Evolutionary conservation across 2,888 invertebrate genomes (phyloP).

Genomic region (Priocnemis perturbator): DNA sequence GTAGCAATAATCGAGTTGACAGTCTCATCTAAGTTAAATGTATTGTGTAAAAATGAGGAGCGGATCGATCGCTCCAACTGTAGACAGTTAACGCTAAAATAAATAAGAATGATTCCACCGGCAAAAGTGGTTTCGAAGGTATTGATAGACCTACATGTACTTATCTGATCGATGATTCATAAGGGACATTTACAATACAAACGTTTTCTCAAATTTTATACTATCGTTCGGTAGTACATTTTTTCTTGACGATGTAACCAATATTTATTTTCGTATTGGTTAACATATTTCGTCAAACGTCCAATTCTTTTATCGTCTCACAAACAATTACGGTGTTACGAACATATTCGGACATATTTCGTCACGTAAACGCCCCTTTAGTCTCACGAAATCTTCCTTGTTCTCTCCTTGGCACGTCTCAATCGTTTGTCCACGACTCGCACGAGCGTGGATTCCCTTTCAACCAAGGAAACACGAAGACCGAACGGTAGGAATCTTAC

Average conservation of each 20-base stretch:
- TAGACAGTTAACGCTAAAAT: slow-evolving; percentile 48
- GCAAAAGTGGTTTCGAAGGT: slow-evolving; percentile 31
- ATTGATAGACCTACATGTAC: slow-evolving; percentile 22
- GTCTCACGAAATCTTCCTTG: neutral
- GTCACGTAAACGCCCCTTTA: too few species aligned
- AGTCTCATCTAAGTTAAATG: neutral
- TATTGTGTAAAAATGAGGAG: neutral
- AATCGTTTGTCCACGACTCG: slow-evolving; percentile 45
- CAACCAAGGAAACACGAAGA: neutral
- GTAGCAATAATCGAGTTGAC: neutral
- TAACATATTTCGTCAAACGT: too few species aligned
- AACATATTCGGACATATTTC: too few species aligned
- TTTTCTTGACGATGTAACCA: too few species aligned
- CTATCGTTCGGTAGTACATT: too few species aligned
- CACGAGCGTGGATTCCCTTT: neutral
- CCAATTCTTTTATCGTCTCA: too few species aligned
- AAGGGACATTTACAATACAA: too few species aligned
- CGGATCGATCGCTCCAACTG: neutral
- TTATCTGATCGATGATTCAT: too few species aligned
- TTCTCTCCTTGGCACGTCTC: slow-evolving; percentile 53
- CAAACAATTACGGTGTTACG: too few species aligned
- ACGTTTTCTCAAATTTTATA: too few species aligned
- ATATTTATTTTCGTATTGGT: too few species aligned
- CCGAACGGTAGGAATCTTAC: neutral
- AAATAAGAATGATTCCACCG: slow-evolving; percentile 53